Conservation (phyloP, 1,140 invertebrate species). For the Zaprionus ornatus region DNA sequence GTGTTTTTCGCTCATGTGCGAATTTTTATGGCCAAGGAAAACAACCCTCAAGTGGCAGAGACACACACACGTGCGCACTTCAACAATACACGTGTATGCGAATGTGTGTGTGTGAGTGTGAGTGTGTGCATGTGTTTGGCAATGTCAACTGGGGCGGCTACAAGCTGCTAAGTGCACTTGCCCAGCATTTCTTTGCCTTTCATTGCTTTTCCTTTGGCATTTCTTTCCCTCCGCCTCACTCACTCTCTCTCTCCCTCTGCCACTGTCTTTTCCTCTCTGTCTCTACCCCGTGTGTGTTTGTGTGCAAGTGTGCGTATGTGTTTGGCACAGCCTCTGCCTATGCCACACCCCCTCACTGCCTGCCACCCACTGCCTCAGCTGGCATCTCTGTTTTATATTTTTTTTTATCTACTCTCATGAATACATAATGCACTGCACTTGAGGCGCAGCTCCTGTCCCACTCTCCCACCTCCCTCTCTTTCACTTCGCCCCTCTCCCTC, state of each 20-base stretch:
- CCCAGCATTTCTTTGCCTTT: conserved; percentile 68
- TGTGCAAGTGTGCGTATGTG: neutral
- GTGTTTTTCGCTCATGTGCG: conserved; percentile 65
- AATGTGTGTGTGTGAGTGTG: conserved; percentile 22
- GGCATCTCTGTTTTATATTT: conserved; percentile 24
- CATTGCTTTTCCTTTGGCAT: conserved; percentile 31
- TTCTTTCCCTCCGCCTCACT: neutral
- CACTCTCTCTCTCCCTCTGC: conserved; percentile 5
- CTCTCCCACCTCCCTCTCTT: conserved; percentile 6
- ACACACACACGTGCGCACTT: conserved; percentile 23
- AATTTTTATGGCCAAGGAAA: conserved; percentile 75
- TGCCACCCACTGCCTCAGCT: neutral
- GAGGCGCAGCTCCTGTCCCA: conserved; percentile 51
- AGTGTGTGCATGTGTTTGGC: conserved; percentile 49
- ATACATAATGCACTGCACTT: conserved; percentile 80
- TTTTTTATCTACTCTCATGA: conserved; percentile 61
- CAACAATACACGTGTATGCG: conserved; percentile 11
- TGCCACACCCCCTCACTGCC: conserved; percentile 4
- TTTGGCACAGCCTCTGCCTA: neutral
- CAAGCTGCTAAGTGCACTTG: conserved; percentile 80
- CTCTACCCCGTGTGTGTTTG: conserved; percentile 6
- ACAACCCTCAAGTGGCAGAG: conserved; percentile 70
- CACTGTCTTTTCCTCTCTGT: neutral
- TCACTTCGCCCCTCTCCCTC: conserved; percentile 7
- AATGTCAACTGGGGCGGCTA: conserved; percentile 81